Conservation (phyloP, 2,888 invertebrate species). For the Sphaerophoria rueppellii region DNA sequence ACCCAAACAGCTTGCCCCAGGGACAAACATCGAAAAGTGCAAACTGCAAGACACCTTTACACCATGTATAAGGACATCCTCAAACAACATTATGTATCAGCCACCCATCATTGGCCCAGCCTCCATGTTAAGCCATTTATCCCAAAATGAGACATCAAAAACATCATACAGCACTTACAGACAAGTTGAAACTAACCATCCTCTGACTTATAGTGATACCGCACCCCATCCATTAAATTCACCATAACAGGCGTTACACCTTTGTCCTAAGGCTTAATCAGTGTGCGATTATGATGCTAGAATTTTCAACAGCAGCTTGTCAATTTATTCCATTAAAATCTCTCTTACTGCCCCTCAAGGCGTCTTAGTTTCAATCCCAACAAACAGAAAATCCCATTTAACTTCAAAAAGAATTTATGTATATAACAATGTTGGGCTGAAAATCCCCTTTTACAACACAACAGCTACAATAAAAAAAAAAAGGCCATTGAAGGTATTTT, state of each 20-base stretch:
- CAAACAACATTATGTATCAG: no score
- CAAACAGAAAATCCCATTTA: conserved; percentile 38
- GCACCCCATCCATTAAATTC: conserved; percentile 8
- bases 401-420: conserved; percentile 51
- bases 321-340: conserved; percentile 72
- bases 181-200: conserved; percentile 29
- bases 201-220: not conserved
- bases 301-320: conserved; percentile 66
- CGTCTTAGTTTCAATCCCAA: conserved; percentile 52
- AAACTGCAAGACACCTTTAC: no score
- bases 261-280: conserved; percentile 30
- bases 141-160: no score
- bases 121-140: no score
- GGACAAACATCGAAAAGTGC: no score
- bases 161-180: conserved; percentile 52
- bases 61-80: no score
- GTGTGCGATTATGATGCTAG: conserved; percentile 4
- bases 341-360: conserved; percentile 48
- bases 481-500: conserved; percentile 12
- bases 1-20: no score
- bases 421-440: not conserved
- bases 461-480: not conserved
- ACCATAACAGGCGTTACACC: conserved; percentile 1
- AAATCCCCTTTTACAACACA: conserved; percentile 15
- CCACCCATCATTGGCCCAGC: no score